Percentiles rank a stretch among this genome's conserved stretches.
These are phyloP conservation scores for Probaryconus sp. DNA, from an alignment of 1,140 invertebrate genomes.

Conservation along the genomic window DNA sequence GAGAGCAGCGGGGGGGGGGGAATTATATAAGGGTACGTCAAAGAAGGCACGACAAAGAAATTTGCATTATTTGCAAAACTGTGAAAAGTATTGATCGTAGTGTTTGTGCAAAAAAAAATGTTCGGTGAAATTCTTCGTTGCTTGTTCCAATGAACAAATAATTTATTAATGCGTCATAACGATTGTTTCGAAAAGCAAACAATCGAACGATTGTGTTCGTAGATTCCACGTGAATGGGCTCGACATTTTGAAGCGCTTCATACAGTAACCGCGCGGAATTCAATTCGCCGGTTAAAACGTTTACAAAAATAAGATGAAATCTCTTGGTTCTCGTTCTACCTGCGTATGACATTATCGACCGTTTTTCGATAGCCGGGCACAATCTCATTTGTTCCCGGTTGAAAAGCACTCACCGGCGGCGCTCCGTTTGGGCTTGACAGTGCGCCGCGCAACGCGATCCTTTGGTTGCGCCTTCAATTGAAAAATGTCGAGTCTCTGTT, in stretches of 20 bases:
- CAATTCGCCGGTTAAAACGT: conserved; percentile 45
- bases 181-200: background rate
- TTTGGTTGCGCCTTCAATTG: conserved; percentile 49
- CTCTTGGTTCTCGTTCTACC: conserved; percentile 43
- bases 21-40: too few species aligned
- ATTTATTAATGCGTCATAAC: conserved; percentile 22
- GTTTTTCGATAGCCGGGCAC: conserved; percentile 60
- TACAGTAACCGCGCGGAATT: conserved; percentile 11
- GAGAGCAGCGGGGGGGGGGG: too few species aligned
- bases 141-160: conserved; percentile 1
- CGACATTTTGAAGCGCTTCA: conserved; percentile 22
- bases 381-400: conserved; percentile 63
- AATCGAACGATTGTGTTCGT: conserved; percentile 1
- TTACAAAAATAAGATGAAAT: conserved; percentile 60
- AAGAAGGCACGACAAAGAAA: too few species aligned
- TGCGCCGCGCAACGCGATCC: conserved; percentile 40
- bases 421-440: conserved; percentile 62
- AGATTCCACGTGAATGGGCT: conserved; percentile 22
- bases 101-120: too few species aligned
- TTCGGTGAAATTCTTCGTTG: too few species aligned
- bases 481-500: conserved; percentile 41
- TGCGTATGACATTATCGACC: conserved; percentile 68
- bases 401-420: conserved; percentile 54
- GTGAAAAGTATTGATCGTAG: too few species aligned
- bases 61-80: too few species aligned